Base-by-base conservation (phyloP, 2,888 invertebrate species). In the Drosophila conformis region DNA sequence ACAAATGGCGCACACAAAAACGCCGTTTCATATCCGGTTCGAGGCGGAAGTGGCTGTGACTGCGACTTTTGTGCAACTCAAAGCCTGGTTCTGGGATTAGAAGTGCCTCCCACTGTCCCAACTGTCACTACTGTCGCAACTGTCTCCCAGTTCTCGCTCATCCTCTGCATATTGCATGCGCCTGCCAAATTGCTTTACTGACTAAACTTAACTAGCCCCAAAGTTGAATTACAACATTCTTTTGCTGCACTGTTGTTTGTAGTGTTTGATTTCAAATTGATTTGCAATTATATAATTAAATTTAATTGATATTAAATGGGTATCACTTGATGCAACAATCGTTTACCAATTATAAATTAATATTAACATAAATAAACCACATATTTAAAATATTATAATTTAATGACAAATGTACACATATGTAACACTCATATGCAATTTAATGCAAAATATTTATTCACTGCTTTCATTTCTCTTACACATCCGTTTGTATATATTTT, bases 21-120 rank as follows among this genome's bases (percentile, higher is more conserved):
- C 78, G 80, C 74, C 76, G 72, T 78, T 89, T 86, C 85, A 86
- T 86, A 86, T 86, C 85, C 85, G 83, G 77, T 78, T 73, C 82
- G 61, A 66, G 66, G 59, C 87, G 84, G 84, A 84, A 76, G 87
- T 84, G 84, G 72, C 78, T 75, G 74, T 62, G 80, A 61, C 68
- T 53, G 71, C 66, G 76, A 78, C 81, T 78, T 76, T 66, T 72
- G 60, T 73, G 80, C 63, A 64, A 71, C 62, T 81, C 66, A 78
- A 83, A 80, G 69, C 87, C 63, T 13, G 56, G 38, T 72, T 70
- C 70, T 69, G 73, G 67, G 73, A 69, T 53, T 60, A 70, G 74
- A 76, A 80, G 80, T 86, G 13, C 4, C 42, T 40, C 49, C 52
- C 52, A 70, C 7, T 53, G 49, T 49, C 56, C 40, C 69, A 68